Evolutionary conservation across 2,888 invertebrate species (phyloP).

Genomic region (Drosophila suboccidentalis): DNA sequence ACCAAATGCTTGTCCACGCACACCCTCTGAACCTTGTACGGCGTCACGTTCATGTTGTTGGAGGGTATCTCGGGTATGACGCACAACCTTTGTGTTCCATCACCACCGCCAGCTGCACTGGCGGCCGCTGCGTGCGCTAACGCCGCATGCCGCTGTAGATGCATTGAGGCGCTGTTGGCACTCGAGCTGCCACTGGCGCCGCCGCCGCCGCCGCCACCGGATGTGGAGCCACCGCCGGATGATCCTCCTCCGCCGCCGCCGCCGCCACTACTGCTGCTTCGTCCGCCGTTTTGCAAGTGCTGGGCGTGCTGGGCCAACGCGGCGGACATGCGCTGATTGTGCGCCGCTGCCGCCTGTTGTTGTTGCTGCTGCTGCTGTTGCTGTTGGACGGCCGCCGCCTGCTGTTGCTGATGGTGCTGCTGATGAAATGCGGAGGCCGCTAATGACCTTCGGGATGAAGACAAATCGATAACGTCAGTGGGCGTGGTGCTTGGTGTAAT

Average conservation of each 20-base stretch:
- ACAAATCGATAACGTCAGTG: constrained; percentile 87
- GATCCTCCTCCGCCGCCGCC: constrained; percentile 36
- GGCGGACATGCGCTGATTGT: constrained; percentile 76
- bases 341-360: constrained; percentile 77
- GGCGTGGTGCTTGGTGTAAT: constrained; percentile 77
- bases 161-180: constrained; percentile 85
- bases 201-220: constrained; percentile 37
- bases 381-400: constrained; percentile 76
- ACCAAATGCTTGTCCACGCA: constrained; percentile 93
- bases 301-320: constrained; percentile 72
- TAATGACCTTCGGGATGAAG: constrained; percentile 86
- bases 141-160: constrained; percentile 86
- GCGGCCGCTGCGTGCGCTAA: constrained; percentile 75
- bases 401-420: constrained; percentile 79
- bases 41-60: constrained; percentile 89
- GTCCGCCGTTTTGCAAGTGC: constrained; percentile 65
- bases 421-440: constrained; percentile 82
- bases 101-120: constrained; percentile 66
- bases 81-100: constrained; percentile 86
- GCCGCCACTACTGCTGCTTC: constrained; percentile 28
- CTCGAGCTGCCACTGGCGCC: constrained; percentile 32
- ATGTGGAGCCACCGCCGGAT: constrained; percentile 14
- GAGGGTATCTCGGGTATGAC: constrained; percentile 90
- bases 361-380: constrained; percentile 80
- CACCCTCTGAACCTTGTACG: constrained; percentile 93